Conservation (phyloP, 2,888 invertebrate genomes). For the Phrixothrix hirtus region DNA sequence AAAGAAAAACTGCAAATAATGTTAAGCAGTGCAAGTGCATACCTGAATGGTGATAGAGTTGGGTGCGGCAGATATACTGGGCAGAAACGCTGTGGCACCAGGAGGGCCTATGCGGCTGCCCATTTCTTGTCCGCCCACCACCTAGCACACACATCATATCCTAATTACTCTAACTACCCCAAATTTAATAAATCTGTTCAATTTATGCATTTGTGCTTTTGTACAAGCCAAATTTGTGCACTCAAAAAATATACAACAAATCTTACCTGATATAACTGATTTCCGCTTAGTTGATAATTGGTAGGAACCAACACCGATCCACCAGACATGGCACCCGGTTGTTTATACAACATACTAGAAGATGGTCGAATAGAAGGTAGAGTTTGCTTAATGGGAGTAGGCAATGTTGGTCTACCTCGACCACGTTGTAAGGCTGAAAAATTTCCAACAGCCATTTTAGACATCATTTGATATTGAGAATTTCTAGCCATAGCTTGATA, state of each 20-base stretch:
- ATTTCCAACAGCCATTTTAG: conserved; percentile 52
- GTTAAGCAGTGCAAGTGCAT: conserved; percentile 36
- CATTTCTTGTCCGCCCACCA: conserved; percentile 56
- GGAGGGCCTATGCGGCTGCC: conserved; percentile 57
- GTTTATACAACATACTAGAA: conserved; percentile 70
- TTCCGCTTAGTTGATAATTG: conserved; percentile 64
- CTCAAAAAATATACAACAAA: too few relatives aligned
- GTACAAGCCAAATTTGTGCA: too few relatives aligned
- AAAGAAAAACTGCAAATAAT: conserved; percentile 3
- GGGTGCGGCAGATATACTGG: conserved; percentile 59
- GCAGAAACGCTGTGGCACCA: conserved; percentile 60
- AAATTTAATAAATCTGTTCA: background rate
- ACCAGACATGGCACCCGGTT: conserved; percentile 61
- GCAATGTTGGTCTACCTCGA: conserved; percentile 51
- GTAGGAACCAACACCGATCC: conserved; percentile 61
- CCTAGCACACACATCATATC: conserved; percentile 58
- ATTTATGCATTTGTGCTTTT: too few relatives aligned
- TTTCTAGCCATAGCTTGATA: conserved; percentile 59
- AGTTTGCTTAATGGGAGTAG: conserved; percentile 35
- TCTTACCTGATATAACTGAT: conserved; percentile 68
- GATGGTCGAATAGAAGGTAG: conserved; percentile 47
- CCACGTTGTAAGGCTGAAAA: conserved; percentile 46
- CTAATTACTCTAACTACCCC: conserved; percentile 10
- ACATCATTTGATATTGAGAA: conserved; percentile 50
- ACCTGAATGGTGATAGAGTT: conserved; percentile 57